Base-by-base conservation (phyloP, 2,797 vertebrate genomes). In the Apogon talboti region DNA sequence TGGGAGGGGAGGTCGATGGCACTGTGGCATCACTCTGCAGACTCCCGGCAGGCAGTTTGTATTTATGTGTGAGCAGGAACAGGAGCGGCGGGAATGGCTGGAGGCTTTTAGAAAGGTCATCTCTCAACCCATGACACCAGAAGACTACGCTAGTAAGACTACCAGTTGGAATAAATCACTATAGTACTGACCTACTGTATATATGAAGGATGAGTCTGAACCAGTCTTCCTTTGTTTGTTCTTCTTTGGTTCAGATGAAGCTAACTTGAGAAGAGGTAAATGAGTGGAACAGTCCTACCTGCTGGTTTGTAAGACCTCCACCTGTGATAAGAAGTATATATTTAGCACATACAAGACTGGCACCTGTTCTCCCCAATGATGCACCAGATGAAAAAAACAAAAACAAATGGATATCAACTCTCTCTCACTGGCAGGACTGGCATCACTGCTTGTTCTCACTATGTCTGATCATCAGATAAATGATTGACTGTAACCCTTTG, bases 41-140 rank as follows among this genome's bases (percentile, higher is more conserved):
- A 97, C 96, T 0, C 96, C 96, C 0, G 50, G 44, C n/a, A 92
- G 96, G 66, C 83, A 93, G 73, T 98, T 94, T 67, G 65, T 96
- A 64, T 94, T 97, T 58, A 87, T 94, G 82, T 98, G 96, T 65
- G 94, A 96, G 74, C 95, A 89, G 0, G 92, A 95, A 9, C 90
- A 85, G 65, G 95, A 96, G 14, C 95, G 94, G 87, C 92, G 0
- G 11, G 95, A 97, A 62, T 98, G 96, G 96, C 83, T 96, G 54
- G 92, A 94, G 0, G 94, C 94, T 40, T 87, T 98, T 11, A 90
- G 69, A 3, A 78, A 81, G 50, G 79, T 98, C 74, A 94, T 97
- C 53, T 76, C 89, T 50, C 87, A 92, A 10, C 93, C 94, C 64
- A 90, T 95, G 91, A 93, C 90, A 0, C 66, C 87, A 16, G 90